Percentiles rank a stretch among this genome's conserved stretches.
Conservation (phyloP, 2,797 vertebrate species). For the Pagetopsis macropterus region DNA sequence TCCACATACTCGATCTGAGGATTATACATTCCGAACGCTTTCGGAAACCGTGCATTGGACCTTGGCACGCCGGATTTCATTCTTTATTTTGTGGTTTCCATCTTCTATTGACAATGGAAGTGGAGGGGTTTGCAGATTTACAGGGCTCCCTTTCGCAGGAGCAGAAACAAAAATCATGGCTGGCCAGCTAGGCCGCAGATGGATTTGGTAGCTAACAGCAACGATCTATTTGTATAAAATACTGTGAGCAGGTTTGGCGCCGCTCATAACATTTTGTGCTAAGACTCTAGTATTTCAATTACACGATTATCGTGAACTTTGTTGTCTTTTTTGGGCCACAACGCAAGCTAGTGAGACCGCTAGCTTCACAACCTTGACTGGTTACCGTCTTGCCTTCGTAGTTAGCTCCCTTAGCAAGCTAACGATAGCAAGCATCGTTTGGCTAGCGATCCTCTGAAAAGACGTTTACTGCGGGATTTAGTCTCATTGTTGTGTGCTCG, state of each 20-base stretch:
- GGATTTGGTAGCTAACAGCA: constrained; percentile 45
- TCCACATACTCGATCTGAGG: constrained; percentile 43
- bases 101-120: constrained; percentile 75
- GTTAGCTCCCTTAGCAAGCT: constrained; percentile 69
- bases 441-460: constrained; percentile 17
- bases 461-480: neutral
- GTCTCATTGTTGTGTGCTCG: constrained; percentile 6
- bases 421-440: constrained; percentile 51
- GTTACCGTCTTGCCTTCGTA: constrained; percentile 64
- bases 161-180: constrained; percentile 83
- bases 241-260: constrained; percentile 7
- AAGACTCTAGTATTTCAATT: constrained; percentile 8
- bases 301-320: neutral
- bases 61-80: neutral
- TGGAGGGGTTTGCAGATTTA: constrained; percentile 75
- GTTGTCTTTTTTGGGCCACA: constrained; percentile 22
- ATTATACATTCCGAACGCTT: constrained; percentile 43
- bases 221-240: constrained; percentile 8
- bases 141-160: constrained; percentile 81
- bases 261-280: constrained; percentile 8
- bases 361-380: constrained; percentile 79
- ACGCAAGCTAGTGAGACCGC: constrained; percentile 41
- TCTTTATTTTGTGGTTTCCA: constrained; percentile 12
- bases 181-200: constrained; percentile 82
- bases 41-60: constrained; percentile 44